Evolutionary conservation across 1,140 invertebrate species (phyloP).

Genomic region (Eueides isabella): DNA sequence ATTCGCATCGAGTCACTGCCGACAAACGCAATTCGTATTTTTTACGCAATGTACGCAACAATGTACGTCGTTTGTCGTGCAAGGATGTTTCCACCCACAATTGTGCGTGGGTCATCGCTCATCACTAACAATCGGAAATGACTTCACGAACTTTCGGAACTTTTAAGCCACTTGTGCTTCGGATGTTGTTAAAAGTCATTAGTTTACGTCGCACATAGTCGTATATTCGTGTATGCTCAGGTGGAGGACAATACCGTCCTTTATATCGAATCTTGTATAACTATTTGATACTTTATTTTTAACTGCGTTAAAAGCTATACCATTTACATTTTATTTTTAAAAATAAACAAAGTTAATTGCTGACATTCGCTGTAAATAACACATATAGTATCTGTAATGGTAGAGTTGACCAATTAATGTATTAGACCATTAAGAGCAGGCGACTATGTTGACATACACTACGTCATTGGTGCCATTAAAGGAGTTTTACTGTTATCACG

Average conservation of each 20-base stretch:
- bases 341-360: not conserved
- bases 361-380: not conserved
- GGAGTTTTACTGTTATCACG: conserved; percentile 76
- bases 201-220: conserved; percentile 37
- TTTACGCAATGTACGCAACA: conserved; percentile 68
- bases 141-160: conserved; percentile 71
- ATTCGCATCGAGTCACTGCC: conserved; percentile 75
- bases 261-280: conserved; percentile 28
- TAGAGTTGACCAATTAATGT: conserved; percentile 44
- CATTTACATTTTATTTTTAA: not conserved
- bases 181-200: conserved; percentile 44
- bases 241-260: conserved; percentile 48
- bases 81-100: conserved; percentile 81
- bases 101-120: conserved; percentile 66
- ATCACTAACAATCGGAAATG: conserved; percentile 78
- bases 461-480: conserved; percentile 62
- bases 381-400: conserved; percentile 41
- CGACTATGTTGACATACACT: conserved; percentile 69
- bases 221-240: conserved; percentile 58
- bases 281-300: not conserved
- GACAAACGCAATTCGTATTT: conserved; percentile 63
- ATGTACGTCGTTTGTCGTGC: conserved; percentile 61
- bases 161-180: conserved; percentile 67
- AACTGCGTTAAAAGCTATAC: not conserved
- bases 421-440: conserved; percentile 55